Evolutionary conservation across 1,140 invertebrate species (phyloP).

Genomic region (Drosophila subobscura): DNA sequence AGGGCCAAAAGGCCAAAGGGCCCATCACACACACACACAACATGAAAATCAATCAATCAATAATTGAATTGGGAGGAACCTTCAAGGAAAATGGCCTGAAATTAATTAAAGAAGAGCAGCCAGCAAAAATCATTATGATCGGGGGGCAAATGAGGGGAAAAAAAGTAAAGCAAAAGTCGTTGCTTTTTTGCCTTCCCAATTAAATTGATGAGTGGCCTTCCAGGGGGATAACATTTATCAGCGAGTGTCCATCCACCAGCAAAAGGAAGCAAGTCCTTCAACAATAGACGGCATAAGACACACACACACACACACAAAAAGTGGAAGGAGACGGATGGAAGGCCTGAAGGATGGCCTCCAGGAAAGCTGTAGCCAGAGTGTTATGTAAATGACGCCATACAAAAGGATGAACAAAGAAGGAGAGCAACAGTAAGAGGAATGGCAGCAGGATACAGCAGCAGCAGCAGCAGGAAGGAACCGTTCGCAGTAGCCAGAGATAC

Average conservation of each 20-base stretch:
- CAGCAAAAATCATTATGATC: slow-evolving; percentile 36
- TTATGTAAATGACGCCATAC: slow-evolving; percentile 56
- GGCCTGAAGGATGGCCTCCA: slow-evolving; percentile 26
- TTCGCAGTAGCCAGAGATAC: no score
- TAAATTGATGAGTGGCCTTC: slow-evolving; percentile 65
- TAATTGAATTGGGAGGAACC: slow-evolving; percentile 34
- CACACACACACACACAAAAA: slow-evolving; percentile 8
- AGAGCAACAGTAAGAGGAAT: slow-evolving; percentile 24
- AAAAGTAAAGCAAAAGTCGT: slow-evolving; percentile 27
- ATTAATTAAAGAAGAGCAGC: slow-evolving; percentile 61
- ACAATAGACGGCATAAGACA: slow-evolving; percentile 27
- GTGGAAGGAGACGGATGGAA: slow-evolving; percentile 26
- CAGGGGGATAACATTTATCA: slow-evolving; percentile 31
- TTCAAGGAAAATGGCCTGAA: slow-evolving; percentile 40
- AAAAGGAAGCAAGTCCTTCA: slow-evolving; percentile 9
- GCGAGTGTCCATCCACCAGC: slow-evolving; percentile 7
- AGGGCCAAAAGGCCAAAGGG: slow-evolving; percentile 28
- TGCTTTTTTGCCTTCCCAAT: slow-evolving; percentile 48
- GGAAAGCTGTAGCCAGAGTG: slow-evolving; percentile 37
- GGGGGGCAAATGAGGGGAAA: slow-evolving; percentile 46
- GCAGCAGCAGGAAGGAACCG: slow-evolving; percentile 20
- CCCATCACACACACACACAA: slow-evolving; percentile 28
- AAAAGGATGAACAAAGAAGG: slow-evolving; percentile 25
- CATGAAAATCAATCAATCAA: slow-evolving; percentile 65
- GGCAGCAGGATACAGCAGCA: slow-evolving; percentile 11